Evolutionary conservation across 2,888 invertebrate genomes (phyloP), one percentile per base, ranked within the genome.

Genomic region (Plagiodera versicolora): DNA sequence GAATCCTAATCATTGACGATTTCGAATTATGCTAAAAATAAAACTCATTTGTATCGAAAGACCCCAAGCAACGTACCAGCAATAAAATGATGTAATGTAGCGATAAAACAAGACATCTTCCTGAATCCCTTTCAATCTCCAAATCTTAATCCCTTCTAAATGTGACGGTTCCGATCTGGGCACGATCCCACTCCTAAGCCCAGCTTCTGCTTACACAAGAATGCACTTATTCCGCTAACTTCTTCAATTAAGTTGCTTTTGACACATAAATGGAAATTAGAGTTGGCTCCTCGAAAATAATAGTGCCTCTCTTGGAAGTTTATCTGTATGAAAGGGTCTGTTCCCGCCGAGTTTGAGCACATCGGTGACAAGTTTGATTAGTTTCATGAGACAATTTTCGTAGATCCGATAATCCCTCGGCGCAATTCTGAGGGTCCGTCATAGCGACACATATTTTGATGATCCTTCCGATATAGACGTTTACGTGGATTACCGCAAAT

Each of bases 191-290:
- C 66, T 64, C 66, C 68, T 67, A 68, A 39, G 67, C 70, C n/a
- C 67, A 73, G 72, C 71, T 73, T 70, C 67, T 69, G 73, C 74
- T 78, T 77, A 79, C 79, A 79, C 77, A 77, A 76, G 76, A 79
- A 78, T 79, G 78, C 79, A 78, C 79, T 79, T 78, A 78, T 77
- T 78, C 75, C 58, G 74, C 76, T 75, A 79, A 79, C 76, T 79
- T 78, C 77, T 77, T 78, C 78, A 79, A 79, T 79, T 79, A 79
- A 78, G 76, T 78, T 74, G 72, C 74, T 76, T 74, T 74, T 76
- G 78, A 77, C 77, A 77, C 72, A 76, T 76, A 76, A 76, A 78
- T 77, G 77, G 75, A 77, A 77, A 79, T 77, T 63, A 63, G 73
- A 71, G 70, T 73, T 70, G 72, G 72, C 72, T 72, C 60, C 72